phyloP scores from a whole-genome alignment of 1,140 invertebrate species.

The Nasonia longicornis region DNA sequence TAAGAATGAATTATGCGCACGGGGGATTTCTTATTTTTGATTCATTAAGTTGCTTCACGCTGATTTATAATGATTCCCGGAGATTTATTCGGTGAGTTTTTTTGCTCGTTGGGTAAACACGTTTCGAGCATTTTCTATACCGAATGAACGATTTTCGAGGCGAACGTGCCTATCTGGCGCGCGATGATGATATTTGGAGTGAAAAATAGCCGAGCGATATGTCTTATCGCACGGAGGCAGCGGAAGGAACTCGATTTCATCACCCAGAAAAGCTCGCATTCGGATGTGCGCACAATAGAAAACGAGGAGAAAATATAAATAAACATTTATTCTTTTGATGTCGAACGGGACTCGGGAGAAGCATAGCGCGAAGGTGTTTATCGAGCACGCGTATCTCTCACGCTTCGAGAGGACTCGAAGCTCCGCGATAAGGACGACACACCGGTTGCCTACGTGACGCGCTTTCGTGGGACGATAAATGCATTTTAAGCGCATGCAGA shows the following conservation, averaged over 20 bases:
- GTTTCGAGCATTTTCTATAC: neutral
- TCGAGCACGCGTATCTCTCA: constrained; percentile 30
- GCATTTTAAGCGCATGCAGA: constrained; percentile 15
- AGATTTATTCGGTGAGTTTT: neutral
- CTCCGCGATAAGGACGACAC: neutral
- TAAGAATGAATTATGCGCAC: neutral
- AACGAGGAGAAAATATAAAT: neutral
- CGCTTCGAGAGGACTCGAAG: neutral
- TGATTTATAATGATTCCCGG: neutral
- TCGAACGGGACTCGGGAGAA: neutral
- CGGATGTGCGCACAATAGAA: neutral
- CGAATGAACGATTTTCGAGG: too few species aligned
- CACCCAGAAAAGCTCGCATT: neutral
- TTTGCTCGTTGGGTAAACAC: neutral
- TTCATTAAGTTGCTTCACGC: neutral
- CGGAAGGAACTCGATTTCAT: neutral
- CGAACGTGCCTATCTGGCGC: neutral
- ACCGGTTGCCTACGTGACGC: constrained; percentile 23
- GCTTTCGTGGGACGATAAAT: neutral
- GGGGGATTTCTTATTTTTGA: neutral
- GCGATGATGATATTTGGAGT: neutral
- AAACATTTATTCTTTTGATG: neutral
- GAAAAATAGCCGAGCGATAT: neutral
- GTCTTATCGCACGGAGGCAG: neutral
- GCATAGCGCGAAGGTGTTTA: neutral